Percentiles rank a stretch among this genome's conserved stretches.
phyloP scores from a whole-genome alignment of 2,113 vertebrate genomes.

The Colinus virginianus region DNA sequence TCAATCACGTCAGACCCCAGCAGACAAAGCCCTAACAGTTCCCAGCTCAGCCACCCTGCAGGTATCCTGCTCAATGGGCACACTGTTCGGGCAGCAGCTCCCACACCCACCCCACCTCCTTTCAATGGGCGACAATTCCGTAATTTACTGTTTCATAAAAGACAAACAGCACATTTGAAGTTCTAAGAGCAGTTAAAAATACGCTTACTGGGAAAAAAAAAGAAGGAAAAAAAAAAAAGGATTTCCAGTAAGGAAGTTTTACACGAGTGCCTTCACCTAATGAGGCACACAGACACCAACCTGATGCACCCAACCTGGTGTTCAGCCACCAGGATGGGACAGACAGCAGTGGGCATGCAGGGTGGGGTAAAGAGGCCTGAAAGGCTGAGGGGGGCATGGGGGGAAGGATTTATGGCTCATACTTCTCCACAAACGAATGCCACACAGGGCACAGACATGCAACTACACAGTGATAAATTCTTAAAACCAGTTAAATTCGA shows the following conservation, averaged over 20 bases:
- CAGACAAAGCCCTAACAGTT: slow-evolving; percentile 70
- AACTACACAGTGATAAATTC: not conserved
- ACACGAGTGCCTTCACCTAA: not conserved
- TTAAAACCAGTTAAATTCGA: not conserved
- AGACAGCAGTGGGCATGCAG: not conserved
- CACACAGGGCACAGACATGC: not conserved
- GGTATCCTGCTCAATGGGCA: slow-evolving; percentile 52
- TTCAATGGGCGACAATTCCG: not conserved
- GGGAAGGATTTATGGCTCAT: too few relatives aligned
- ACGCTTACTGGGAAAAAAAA: fast-evolving
- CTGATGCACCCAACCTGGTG: fast-evolving
- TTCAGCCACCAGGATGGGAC: not conserved
- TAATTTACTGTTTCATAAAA: slow-evolving; percentile 32
- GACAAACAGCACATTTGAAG: not conserved
- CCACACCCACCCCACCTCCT: not conserved
- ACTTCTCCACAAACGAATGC: not conserved
- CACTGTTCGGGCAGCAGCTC: slow-evolving; percentile 9
- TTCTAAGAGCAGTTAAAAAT: not conserved
- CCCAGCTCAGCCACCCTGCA: not conserved
- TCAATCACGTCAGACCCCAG: slow-evolving; percentile 61
- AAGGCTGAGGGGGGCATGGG: too few relatives aligned
- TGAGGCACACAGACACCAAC: fast-evolving
- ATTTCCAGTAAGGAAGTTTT: not conserved
- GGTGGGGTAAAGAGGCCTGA: not conserved
- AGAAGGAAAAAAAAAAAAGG: not conserved